phyloP scores from a whole-genome alignment of 2,797 vertebrate species.

The Sebastes alutus region DNA sequence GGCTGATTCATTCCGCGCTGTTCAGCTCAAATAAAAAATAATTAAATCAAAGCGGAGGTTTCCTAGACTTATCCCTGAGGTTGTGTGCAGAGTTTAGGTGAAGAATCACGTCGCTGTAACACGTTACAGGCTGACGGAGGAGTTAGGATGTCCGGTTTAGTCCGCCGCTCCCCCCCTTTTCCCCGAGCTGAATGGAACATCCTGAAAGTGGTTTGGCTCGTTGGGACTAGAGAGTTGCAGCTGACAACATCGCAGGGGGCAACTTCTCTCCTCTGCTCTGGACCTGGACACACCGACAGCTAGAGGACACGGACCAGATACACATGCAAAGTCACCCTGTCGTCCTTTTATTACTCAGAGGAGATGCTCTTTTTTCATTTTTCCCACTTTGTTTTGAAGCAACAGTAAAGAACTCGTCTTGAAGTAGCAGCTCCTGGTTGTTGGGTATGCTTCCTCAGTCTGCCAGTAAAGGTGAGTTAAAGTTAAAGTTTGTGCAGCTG shows the following conservation, averaged over 20 bases:
- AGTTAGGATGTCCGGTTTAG: slow-evolving; percentile 35
- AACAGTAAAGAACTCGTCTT: slow-evolving; percentile 17
- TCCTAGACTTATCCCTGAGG: too few relatives aligned
- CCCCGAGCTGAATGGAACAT: slow-evolving; percentile 69
- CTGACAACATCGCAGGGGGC: slow-evolving; percentile 77
- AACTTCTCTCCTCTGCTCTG: slow-evolving; percentile 16
- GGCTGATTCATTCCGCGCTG: slow-evolving; percentile 51
- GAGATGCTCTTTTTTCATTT: slow-evolving; percentile 9
- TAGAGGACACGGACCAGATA: background rate
- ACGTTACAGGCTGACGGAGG: slow-evolving; percentile 9
- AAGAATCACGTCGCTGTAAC: background rate
- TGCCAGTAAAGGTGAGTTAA: slow-evolving; percentile 63
- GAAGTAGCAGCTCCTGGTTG: slow-evolving; percentile 29
- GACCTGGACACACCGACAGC: background rate
- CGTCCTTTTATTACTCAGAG: background rate
- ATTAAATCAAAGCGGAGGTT: background rate
- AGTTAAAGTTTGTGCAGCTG: slow-evolving; percentile 26
- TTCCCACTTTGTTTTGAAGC: slow-evolving; percentile 37
- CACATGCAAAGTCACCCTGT: background rate
- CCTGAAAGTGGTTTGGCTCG: slow-evolving; percentile 57
- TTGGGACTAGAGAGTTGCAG: slow-evolving; percentile 3
- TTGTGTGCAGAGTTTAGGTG: rapidly evolving
- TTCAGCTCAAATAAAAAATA: background rate
- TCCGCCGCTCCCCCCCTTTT: slow-evolving; percentile 5
- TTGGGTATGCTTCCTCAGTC: slow-evolving; percentile 72